Evolutionary conservation across 1,140 invertebrate genomes (phyloP), one percentile per base, ranked within the genome.

Genomic region (Manduca sexta): DNA sequence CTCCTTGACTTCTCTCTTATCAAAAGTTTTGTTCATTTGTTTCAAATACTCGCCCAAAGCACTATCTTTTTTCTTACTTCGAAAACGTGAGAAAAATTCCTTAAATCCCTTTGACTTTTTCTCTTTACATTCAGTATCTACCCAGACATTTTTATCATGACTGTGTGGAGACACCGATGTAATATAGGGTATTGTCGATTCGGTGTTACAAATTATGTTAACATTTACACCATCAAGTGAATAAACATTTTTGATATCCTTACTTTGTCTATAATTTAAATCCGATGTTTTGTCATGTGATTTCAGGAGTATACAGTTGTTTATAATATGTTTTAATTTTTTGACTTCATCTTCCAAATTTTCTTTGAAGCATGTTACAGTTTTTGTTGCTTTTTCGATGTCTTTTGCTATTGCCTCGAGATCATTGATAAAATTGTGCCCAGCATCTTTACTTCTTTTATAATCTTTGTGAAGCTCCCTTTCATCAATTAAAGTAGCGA

Each of bases 171-270:
- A 15, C 35, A 7, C n/a, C 33, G 13, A 12, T 11, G n/a, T 4
- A 35, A 35, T n/a, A n/a, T n/a, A 35, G 15, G 38, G 7, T 33
- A 21, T 45, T 53, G 43, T 38, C 16, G 21, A 33, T 17, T 64
- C 55, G 15, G 57, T 47, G 17, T 69, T 61, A 45, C 70, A 74
- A 45, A 79, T 74, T 11, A 79, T 73, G 48, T 79, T 75, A n/a
- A 77, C 65, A 53, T 71, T 75, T 13, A 79, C 62, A 47, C 71
- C 71, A 41, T 72, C 72, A 1, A 79, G 39, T 2, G 68, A 60
- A 47, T 77, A 77, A 0, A 71, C 51, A 48, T 54, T 60, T 56
- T 64, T 61, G 31, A 56, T 29, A 21, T 26, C 21, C 8, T 26
- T 26, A 26, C 21, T 8, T 2, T 3, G 21, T 26, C 21, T 48